These are phyloP conservation scores for Matsumyia berberina DNA, from an alignment of 2,888 invertebrate genomes.

Conservation along the genomic window DNA sequence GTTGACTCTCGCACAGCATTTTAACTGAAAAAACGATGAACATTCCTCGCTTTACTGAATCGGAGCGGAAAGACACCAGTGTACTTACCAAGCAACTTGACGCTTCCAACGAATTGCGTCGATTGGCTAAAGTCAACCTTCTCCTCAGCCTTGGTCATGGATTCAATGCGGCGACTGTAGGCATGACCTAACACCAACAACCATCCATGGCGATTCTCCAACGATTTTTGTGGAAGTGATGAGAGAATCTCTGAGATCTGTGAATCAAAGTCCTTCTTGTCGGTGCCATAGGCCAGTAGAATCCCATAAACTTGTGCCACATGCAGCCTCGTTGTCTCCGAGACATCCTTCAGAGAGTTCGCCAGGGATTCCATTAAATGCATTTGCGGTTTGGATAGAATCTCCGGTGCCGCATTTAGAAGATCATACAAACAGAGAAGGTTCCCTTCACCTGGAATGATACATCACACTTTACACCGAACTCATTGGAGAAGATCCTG, in stretches of 20 bases:
- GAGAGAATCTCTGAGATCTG: constrained; percentile 82
- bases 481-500: not conserved
- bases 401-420: constrained; percentile 91
- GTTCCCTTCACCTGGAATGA: constrained; percentile 80
- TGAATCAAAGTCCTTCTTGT: constrained; percentile 85
- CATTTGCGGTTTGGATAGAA: constrained; percentile 87
- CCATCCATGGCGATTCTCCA: constrained; percentile 90
- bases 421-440: constrained; percentile 92
- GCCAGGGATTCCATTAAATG: constrained; percentile 82
- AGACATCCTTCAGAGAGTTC: constrained; percentile 87
- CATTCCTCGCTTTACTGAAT: not conserved
- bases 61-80: not conserved
- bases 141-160: constrained; percentile 82
- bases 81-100: constrained; percentile 86
- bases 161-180: constrained; percentile 88
- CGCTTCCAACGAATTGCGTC: constrained; percentile 87
- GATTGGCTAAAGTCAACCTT: constrained; percentile 84
- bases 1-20: constrained; percentile 87
- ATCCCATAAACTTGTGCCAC: constrained; percentile 91
- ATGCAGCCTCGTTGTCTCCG: constrained; percentile 90
- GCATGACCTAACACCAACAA: constrained; percentile 89
- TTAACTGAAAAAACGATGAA: constrained; percentile 85
- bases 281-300: constrained; percentile 86
- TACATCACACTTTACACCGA: not conserved
- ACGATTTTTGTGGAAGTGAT: constrained; percentile 82